A percentile compares a stretch with the other conserved stretches of the same genome.
These are phyloP conservation scores for Sminthopsis crassicaudata DNA, from an alignment of 2,113 vertebrate genomes.

Conservation along the genomic window DNA sequence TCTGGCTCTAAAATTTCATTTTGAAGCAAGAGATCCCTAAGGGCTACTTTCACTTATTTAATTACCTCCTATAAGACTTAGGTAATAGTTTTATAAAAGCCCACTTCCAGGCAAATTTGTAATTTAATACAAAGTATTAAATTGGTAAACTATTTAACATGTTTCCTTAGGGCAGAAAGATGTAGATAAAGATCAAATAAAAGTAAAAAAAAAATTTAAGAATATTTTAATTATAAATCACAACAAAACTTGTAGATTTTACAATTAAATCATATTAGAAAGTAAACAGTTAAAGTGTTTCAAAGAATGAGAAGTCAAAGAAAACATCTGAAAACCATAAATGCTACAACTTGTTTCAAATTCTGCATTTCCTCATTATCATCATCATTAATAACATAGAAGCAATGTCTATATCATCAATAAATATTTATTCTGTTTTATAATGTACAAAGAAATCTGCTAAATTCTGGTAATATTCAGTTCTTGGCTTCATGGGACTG, in stretches of 20 bases:
- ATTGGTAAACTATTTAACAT: constrained; percentile 78
- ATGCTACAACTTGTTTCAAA: neutral
- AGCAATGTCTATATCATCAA: neutral
- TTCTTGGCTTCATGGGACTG: neutral
- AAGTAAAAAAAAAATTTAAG: constrained; percentile 39
- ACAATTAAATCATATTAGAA: constrained; percentile 41
- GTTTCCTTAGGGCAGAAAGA: constrained; percentile 67
- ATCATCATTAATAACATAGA: neutral
- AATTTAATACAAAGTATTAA: constrained; percentile 83
- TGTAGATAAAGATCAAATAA: constrained; percentile 71
- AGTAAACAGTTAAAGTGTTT: neutral
- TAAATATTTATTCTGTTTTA: neutral
- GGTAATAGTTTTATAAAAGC: constrained; percentile 86
- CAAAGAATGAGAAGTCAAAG: neutral
- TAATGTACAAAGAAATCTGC: neutral
- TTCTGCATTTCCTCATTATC: neutral
- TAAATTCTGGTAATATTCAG: too few species aligned
- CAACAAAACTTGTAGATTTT: constrained; percentile 52
- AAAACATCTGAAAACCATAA: neutral
- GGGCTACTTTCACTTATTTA: constrained; percentile 87
- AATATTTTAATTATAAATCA: constrained; percentile 77
- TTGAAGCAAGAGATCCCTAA: constrained; percentile 82
- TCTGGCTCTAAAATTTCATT: constrained; percentile 85
- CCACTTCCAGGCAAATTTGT: constrained; percentile 82
- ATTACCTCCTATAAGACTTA: constrained; percentile 82